phyloP scores from a whole-genome alignment of 2,113 vertebrate genomes.

The Panurus biarmicus region DNA sequence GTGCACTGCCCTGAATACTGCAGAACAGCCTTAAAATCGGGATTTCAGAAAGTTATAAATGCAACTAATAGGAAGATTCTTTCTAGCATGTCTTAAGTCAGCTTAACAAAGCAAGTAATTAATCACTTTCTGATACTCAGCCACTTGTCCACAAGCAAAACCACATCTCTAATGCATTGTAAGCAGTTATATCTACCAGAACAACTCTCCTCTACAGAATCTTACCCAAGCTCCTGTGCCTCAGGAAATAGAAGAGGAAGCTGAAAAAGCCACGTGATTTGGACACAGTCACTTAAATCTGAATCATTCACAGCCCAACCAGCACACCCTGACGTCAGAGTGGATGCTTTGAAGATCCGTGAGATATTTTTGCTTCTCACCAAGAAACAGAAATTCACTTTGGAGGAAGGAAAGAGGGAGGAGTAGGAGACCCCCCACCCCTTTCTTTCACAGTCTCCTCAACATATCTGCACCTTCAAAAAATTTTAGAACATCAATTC shows the following conservation, averaged over 20 bases:
- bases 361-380: neutral
- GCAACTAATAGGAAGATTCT: neutral
- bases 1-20: neutral
- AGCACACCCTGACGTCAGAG: neutral
- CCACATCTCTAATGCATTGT: neutral
- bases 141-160: neutral
- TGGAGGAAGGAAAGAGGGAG: neutral
- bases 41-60: neutral
- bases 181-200: neutral
- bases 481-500: neutral
- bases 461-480: neutral
- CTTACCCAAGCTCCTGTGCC: neutral
- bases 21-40: neutral
- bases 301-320: neutral
- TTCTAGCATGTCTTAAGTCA: neutral
- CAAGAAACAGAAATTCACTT: neutral
- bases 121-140: neutral
- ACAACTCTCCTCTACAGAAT: neutral
- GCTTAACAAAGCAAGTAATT: neutral
- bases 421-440: too few species aligned
- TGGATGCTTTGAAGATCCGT: neutral
- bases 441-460: neutral
- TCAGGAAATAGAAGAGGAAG: conserved; percentile 10
- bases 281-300: neutral
- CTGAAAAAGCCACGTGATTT: neutral